Base-by-base conservation (phyloP, 2,888 invertebrate species). In the Gonocerus acuteangulatus region DNA sequence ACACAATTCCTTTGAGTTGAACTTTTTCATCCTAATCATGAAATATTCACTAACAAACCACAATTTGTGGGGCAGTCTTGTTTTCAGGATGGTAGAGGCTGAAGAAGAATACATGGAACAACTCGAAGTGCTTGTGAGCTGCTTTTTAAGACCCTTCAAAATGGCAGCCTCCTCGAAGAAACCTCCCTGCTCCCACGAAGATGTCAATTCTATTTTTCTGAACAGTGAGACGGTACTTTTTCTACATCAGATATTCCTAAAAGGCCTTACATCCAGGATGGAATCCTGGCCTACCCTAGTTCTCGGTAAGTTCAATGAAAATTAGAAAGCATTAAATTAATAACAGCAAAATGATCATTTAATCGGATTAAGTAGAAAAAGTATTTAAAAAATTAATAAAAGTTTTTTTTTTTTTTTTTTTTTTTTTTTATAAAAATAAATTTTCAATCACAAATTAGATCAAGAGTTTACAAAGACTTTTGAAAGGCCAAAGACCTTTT, bases 121-220 rank as follows among this genome's bases (percentile, higher is more conserved):
- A 74, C 81, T 94, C 79, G 90, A 92, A 72, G 83, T 86, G 65
- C 76, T 89, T 42, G 86, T 88, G 16, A 87, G 90, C 11, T 92
- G 92, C 71, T 94, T 92, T 74, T 78, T 93, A 18, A 81, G 93
- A 32, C 90, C 91, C 0, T 89, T 93, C 74, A 87, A 90, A 76
- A 93, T 94, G 93, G 92, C 93, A 1, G 94, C 94, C 21, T 90
- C 90, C 71, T 90, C 91, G 9, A 92, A 92, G 74, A 89, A 90
- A 71, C 93, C 94, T 1, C 90, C 92, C 0, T 92, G 93, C 72
- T 85, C 88, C 0, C 94, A 94, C 74, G 93, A 94, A 72, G 94
- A 94, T 70, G 90, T 94, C 63, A 93, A 92, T 76, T 93, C 92
- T 60, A 93, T 94, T 70, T 94, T 93, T 76, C 78, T 94, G 66